phyloP scores from a whole-genome alignment of 1,140 invertebrate genomes.

The Sycophaga agraensis region DNA sequence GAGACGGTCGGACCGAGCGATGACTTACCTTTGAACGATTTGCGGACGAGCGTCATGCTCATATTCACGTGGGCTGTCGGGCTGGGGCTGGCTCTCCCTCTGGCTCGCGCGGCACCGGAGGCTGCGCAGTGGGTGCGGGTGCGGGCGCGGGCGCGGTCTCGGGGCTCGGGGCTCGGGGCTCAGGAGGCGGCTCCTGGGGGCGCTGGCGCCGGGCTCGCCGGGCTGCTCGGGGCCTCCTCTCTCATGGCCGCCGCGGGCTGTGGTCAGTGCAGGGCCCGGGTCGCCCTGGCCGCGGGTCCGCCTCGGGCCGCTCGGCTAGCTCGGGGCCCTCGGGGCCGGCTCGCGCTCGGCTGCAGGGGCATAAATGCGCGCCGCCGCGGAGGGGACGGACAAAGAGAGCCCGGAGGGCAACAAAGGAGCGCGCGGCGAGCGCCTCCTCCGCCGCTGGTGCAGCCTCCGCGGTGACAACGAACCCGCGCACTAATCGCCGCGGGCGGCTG shows the following conservation, averaged over 20 bases:
- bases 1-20: neutral
- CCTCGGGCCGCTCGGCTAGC: neutral
- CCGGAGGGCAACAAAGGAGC: too few relatives aligned
- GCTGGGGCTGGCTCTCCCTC: slow-evolving; percentile 20
- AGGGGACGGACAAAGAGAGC: neutral
- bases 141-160: too few relatives aligned
- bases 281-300: neutral
- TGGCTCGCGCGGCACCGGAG: too few relatives aligned
- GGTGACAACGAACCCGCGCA: slow-evolving; percentile 25
- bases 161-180: neutral
- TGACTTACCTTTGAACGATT: slow-evolving; percentile 50
- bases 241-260: too few relatives aligned
- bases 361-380: too few relatives aligned
- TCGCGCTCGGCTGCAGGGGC: neutral
- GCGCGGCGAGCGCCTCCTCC: neutral
- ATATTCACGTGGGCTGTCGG: slow-evolving; percentile 49
- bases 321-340: neutral
- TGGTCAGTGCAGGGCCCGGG: neutral
- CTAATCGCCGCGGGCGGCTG: slow-evolving; percentile 17
- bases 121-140: too few relatives aligned
- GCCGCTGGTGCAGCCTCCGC: neutral
- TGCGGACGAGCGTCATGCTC: slow-evolving; percentile 58
- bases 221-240: neutral
- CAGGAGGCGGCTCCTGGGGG: slow-evolving; percentile 22
- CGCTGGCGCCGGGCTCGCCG: neutral